Base-by-base conservation (phyloP, 1,140 invertebrate genomes). In the Halesus radiatus region DNA sequence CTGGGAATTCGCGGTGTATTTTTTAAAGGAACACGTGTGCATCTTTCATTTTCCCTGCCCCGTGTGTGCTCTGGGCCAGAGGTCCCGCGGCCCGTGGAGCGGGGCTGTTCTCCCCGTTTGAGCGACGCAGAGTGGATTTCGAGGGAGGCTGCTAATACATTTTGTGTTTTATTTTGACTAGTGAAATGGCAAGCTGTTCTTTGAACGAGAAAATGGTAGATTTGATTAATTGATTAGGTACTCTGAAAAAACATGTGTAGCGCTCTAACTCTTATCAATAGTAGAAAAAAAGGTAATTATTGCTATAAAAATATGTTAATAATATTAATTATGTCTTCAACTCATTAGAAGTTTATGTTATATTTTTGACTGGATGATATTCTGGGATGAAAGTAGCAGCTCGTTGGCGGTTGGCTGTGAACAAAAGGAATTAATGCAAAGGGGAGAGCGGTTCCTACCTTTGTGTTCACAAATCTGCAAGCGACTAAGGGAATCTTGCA, bases 401-500 rank as follows among this genome's bases (percentile, higher is more conserved):
- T 23, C 56, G 16, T 60, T 60, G 56, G 22, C 26, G 29, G 62
- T 26, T 22, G 8, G 13, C 1, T 66, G 23, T 68, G 23, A 75
- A 80, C 79, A 80, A 82, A 82, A 56, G 76, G 58, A 82, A 80
- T 83, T 83, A 83, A 82, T 76, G 78, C 60, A 72, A 80, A 75
- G 70, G 81, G 79, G 79, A 20, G 58, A 79, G 45, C 66, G 73
- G 81, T 73, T 29, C 23, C 16, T 76, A 79, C 80, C 80, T 81
- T 76, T 81, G 80, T 81, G 76, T 53, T 45, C 45, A 54, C 60
- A 81, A 68, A 79, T 58, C 68, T 78, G 70, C 81, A 83, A 83
- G 78, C 79, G 78, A 79, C 75, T 50, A 66, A 64, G 73, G 50
- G 70, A 82, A 82, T 79, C 78, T 82, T 79, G 32, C 78, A 72